A percentile compares a stretch with the other conserved stretches of the same genome.
Conservation (phyloP, 2,797 vertebrate genomes). For the Poeciliopsis gracilis region DNA sequence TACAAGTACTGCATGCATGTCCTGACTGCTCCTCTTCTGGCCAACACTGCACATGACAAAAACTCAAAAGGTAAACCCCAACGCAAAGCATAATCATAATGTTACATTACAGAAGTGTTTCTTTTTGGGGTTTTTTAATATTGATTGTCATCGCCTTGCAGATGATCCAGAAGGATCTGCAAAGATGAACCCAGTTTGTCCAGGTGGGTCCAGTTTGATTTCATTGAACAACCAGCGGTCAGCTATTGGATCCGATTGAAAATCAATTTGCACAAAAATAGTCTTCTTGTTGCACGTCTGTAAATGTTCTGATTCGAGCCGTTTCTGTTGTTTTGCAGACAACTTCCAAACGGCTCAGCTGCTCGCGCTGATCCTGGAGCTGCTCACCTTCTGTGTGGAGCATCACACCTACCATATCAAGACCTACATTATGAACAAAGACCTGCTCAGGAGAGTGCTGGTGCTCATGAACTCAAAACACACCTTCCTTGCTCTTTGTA, state of each 20-base stretch:
- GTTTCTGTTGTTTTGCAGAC: constrained; percentile 79
- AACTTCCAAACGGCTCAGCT: constrained; percentile 99
- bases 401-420: constrained; percentile 99
- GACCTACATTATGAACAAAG: constrained; percentile 99
- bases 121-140: not conserved
- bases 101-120: not conserved
- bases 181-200: constrained; percentile 92
- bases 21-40: constrained; percentile 95
- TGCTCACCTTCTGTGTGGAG: constrained; percentile 98
- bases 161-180: constrained; percentile 88
- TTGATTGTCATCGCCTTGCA: constrained; percentile 55
- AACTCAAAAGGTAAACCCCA: constrained; percentile 85
- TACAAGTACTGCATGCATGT: constrained; percentile 99
- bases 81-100: not conserved
- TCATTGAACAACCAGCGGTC: not conserved
- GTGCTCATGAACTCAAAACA: constrained; percentile 99
- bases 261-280: not conserved
- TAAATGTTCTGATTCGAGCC: not conserved
- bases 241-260: not conserved
- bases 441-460: constrained; percentile 94
- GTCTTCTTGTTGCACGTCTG: not conserved
- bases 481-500: constrained; percentile 97
- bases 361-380: constrained; percentile 96
- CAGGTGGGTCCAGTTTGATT: constrained; percentile 79
- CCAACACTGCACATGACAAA: constrained; percentile 94